These are phyloP conservation scores for Euproctis similis DNA, from an alignment of 2,888 invertebrate genomes.

Conservation along the genomic window DNA sequence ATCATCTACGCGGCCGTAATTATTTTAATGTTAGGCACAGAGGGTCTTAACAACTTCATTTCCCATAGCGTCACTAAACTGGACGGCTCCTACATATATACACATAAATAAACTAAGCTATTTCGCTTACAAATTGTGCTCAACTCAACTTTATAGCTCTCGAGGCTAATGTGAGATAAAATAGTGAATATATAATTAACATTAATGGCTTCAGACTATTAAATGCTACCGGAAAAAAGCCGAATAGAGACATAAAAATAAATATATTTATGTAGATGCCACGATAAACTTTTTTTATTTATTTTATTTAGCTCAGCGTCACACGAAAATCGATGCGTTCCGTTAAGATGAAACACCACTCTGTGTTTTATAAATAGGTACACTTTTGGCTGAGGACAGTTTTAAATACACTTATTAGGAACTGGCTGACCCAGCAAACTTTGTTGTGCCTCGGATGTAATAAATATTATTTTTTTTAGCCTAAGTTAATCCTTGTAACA, in stretches of 20 bases:
- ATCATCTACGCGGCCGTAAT: conserved; percentile 5
- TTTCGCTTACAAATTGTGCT: conserved; percentile 68
- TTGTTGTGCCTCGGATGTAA: too few relatives aligned
- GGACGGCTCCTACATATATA: conserved; percentile 17
- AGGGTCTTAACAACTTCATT: conserved; percentile 3
- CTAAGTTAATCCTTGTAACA: too few relatives aligned
- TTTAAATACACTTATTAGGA: too few relatives aligned
- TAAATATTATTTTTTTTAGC: too few relatives aligned
- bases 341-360: conserved; percentile 38
- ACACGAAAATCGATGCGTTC: conserved; percentile 33
- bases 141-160: conserved; percentile 53
- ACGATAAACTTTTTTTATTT: conserved; percentile 62
- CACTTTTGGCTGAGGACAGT: too few relatives aligned
- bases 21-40: conserved; percentile 1
- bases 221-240: conserved; percentile 70
- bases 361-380: too few relatives aligned
- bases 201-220: conserved; percentile 70
- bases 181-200: conserved; percentile 67
- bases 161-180: conserved; percentile 70
- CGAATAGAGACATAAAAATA: conserved; percentile 73
- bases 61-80: conserved; percentile 7
- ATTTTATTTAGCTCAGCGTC: conserved; percentile 57
- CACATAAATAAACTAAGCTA: conserved; percentile 47
- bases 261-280: conserved; percentile 69
- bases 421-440: too few relatives aligned